Base-by-base conservation (phyloP, 2,888 invertebrate species). In the Drosophila neonasuta region DNA sequence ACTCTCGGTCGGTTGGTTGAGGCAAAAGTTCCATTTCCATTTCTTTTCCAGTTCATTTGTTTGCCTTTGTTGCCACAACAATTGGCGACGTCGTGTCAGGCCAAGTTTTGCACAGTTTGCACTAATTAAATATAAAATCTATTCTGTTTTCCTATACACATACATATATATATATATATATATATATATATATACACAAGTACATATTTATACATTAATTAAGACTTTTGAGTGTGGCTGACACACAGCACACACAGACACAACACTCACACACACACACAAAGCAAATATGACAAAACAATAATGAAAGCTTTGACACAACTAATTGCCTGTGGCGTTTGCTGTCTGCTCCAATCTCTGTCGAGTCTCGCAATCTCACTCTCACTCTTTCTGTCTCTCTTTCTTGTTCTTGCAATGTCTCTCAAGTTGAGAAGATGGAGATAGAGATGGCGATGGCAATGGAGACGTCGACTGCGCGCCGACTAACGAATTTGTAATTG, bases 251-350 rank as follows among this genome's bases (percentile, higher is more conserved):
- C 50, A 60, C 34, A 46, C 13, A 11, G 34, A 44, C 42, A 58
- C 15, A 44, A 51, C 55, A 39, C 58, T 56, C 29, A 57, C 57
- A 42, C 58, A 63, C 20, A 20, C 17, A 66, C 58, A 64, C 72
- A 79, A 79, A 70, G 81, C 85, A 86, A 83, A 83, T 86, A 83
- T 86, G 82, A 84, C 87, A 84, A 86, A 83, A 86, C 85, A 84
- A 86, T 84, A 84, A 82, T 87, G 86, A 84, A 85, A 85, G 83
- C 83, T 84, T 85, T 87, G 87, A 84, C 86, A 87, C 86, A 82
- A 85, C 87, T 84, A 84, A 84, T 84, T 84, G 83, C 83, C 83
- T 83, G 86, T 72, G 83, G 83, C 87, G 80, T 80, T 75, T 78
- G 81, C 74, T 81, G 85, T 86, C 79, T 85, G 74, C 86, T 74